Conservation (phyloP, 2,797 vertebrate species). For the Arnoldichthys spilopterus region DNA sequence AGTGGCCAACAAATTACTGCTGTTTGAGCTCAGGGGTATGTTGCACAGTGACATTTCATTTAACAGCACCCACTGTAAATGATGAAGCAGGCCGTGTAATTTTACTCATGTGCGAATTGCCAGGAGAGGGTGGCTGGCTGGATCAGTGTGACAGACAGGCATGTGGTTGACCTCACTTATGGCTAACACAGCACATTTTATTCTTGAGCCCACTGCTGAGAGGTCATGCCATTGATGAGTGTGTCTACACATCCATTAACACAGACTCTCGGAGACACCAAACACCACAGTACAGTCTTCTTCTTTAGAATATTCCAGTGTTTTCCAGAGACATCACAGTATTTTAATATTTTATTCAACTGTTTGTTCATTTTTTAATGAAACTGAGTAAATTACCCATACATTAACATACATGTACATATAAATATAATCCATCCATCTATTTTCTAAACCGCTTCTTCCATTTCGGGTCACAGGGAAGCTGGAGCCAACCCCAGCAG, state of each 20-base stretch:
- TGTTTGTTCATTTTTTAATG: no score
- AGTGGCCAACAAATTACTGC: conserved; percentile 60
- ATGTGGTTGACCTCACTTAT: background rate
- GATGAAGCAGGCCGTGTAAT: conserved; percentile 58
- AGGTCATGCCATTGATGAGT: background rate
- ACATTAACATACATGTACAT: no score
- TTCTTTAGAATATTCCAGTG: background rate
- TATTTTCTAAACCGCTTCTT: no score
- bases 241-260: background rate
- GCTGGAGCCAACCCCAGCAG: no score
- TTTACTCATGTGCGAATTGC: conserved; percentile 26
- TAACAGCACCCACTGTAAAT: conserved; percentile 44
- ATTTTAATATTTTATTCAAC: no score
- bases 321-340: background rate
- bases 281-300: background rate
- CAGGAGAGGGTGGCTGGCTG: background rate
- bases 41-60: conserved; percentile 59
- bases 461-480: no score
- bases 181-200: conserved; percentile 10
- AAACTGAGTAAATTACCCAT: no score
- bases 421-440: no score
- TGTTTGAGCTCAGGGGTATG: conserved; percentile 48
- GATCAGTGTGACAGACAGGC: background rate
- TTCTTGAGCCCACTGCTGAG: background rate
- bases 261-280: background rate